A percentile compares a stretch with the other conserved stretches of the same genome.
Evolutionary conservation across 2,797 vertebrate genomes (phyloP).

Genomic region (Amniataba percoides): DNA sequence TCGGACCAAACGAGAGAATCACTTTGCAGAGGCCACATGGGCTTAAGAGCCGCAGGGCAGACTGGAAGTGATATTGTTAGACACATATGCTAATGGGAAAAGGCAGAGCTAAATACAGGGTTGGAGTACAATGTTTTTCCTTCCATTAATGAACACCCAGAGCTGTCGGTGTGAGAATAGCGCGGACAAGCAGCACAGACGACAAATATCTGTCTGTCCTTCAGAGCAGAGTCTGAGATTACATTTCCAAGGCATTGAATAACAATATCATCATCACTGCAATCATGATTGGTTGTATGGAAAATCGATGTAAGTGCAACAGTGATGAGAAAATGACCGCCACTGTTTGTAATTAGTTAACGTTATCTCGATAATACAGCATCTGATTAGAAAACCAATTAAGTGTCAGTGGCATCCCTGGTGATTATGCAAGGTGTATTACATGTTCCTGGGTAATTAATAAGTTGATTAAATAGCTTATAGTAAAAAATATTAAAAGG

Average conservation of each 20-base stretch:
- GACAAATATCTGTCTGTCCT: slow-evolving; percentile 35
- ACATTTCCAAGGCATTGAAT: slow-evolving; percentile 61
- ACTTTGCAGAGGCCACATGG: slow-evolving; percentile 31
- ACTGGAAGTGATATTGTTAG: slow-evolving; percentile 58
- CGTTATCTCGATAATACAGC: slow-evolving; percentile 69
- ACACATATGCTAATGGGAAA: slow-evolving; percentile 55
- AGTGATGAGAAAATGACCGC: slow-evolving; percentile 69
- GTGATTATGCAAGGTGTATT: slow-evolving; percentile 64
- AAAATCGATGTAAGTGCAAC: slow-evolving; percentile 67
- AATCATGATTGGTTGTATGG: slow-evolving; percentile 50
- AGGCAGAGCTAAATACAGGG: slow-evolving; percentile 56
- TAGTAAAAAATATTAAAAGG: slow-evolving; percentile 52
- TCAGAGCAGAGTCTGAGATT: slow-evolving; percentile 43
- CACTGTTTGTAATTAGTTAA: slow-evolving; percentile 75
- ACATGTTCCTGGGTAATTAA: slow-evolving; percentile 62
- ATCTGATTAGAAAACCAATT: slow-evolving; percentile 74
- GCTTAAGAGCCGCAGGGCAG: slow-evolving; percentile 42
- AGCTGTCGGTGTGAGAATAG: slow-evolving; percentile 1
- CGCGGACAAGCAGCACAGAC: slow-evolving; percentile 16
- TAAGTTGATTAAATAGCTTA: slow-evolving; percentile 64
- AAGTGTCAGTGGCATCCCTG: slow-evolving; percentile 62
- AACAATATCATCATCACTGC: slow-evolving; percentile 53
- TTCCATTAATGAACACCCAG: slow-evolving; percentile 47
- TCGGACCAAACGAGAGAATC: slow-evolving; percentile 42
- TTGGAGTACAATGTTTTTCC: slow-evolving; percentile 1